phyloP scores from a whole-genome alignment of 1,140 invertebrate genomes.

The Ganaspis sp. region DNA sequence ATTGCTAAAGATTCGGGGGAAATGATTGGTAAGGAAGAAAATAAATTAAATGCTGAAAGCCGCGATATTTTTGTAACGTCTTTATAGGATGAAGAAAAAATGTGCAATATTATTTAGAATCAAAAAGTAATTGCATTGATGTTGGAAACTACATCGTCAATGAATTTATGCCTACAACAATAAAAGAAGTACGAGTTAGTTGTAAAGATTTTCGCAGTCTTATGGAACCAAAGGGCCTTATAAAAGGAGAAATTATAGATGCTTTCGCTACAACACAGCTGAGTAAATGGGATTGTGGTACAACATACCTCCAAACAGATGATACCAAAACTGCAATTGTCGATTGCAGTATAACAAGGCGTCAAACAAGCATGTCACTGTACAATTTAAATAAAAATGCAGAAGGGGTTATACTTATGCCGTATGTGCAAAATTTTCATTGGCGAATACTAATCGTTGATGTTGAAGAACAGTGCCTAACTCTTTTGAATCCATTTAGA shows the following conservation, averaged over 20 bases:
- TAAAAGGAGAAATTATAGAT: background rate
- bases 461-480: background rate
- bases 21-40: too few species aligned
- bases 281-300: background rate
- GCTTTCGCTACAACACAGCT: background rate
- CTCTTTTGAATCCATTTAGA: slow-evolving; percentile 10
- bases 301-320: background rate
- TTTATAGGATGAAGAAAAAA: too few species aligned
- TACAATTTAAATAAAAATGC: background rate
- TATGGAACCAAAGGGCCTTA: too few species aligned
- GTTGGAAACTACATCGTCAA: too few species aligned
- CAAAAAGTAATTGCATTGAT: too few species aligned
- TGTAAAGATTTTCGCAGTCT: too few species aligned
- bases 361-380: background rate
- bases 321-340: background rate
- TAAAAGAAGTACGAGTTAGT: too few species aligned
- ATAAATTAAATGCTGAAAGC: too few species aligned
- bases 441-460: background rate
- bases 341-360: background rate
- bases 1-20: too few species aligned
- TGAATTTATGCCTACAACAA: too few species aligned
- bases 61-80: too few species aligned
- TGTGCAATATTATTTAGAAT: too few species aligned
- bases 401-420: background rate
- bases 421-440: background rate